Conservation (phyloP, 2,113 vertebrate species). For the Rhinichthys klamathensis region DNA sequence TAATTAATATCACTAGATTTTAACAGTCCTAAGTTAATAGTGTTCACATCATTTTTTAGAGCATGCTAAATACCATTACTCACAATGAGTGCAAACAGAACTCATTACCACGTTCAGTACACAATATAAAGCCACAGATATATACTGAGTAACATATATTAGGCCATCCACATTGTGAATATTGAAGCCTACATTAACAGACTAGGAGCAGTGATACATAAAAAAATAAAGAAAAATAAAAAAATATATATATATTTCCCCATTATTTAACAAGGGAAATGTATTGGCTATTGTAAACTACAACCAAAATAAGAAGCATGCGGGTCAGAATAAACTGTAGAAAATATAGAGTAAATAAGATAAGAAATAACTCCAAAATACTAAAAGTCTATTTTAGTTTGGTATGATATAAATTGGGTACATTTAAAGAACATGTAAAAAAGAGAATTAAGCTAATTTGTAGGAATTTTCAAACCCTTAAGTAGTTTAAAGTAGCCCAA, state of each 20-base stretch:
- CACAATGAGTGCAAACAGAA: neutral
- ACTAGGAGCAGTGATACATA: too few relatives aligned
- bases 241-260: too few relatives aligned
- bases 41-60: neutral
- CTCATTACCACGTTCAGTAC: neutral
- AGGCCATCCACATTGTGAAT: too few relatives aligned
- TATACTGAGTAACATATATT: neutral
- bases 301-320: neutral
- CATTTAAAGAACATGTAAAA: too few relatives aligned
- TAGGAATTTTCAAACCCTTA: too few relatives aligned
- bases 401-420: too few relatives aligned
- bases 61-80: neutral
- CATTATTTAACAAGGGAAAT: too few relatives aligned
- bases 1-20: neutral
- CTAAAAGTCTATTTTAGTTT: too few relatives aligned
- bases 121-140: neutral
- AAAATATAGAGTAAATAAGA: neutral
- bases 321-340: neutral
- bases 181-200: too few relatives aligned
- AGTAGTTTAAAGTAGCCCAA: neutral
- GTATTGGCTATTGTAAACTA: neutral
- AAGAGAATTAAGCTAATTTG: too few relatives aligned
- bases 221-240: too few relatives aligned
- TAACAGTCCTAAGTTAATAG: neutral
- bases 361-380: too few relatives aligned